These are phyloP conservation scores for Tinea semifulvella DNA, from an alignment of 2,888 invertebrate genomes.

Conservation along the genomic window DNA sequence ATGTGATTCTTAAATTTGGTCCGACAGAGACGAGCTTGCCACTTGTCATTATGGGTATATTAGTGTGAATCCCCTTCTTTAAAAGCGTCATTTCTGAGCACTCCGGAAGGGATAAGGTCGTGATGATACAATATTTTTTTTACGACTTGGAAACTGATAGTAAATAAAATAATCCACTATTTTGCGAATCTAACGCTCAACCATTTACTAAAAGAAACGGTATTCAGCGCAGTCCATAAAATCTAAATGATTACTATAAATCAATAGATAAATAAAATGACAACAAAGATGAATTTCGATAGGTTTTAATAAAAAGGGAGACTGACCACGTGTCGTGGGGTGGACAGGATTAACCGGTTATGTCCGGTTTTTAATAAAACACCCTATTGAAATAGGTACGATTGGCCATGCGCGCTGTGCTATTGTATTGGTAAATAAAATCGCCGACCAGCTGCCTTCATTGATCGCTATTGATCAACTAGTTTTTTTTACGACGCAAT, in stretches of 20 bases:
- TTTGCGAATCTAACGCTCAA: too few relatives aligned
- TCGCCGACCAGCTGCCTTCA: slow-evolving; percentile 10
- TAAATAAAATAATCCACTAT: too few relatives aligned
- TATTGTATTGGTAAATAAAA: slow-evolving; percentile 22
- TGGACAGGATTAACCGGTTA: slow-evolving; percentile 45
- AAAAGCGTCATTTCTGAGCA: too few relatives aligned
- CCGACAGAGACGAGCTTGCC: too few relatives aligned
- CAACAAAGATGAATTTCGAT: slow-evolving; percentile 1
- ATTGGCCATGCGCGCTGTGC: slow-evolving; percentile 14
- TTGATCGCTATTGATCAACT: slow-evolving; percentile 5
- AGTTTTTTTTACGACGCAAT: not conserved
- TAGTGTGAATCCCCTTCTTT: too few relatives aligned
- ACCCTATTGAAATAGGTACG: slow-evolving; percentile 36
- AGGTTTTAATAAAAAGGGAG: slow-evolving; percentile 12
- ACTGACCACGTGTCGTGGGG: slow-evolving; percentile 47
- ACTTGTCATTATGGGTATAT: too few relatives aligned
- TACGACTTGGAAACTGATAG: too few relatives aligned
- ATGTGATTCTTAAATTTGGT: too few relatives aligned
- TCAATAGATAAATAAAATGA: too few relatives aligned
- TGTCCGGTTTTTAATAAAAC: slow-evolving; percentile 52
- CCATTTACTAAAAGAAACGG: not conserved
- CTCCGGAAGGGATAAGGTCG: too few relatives aligned
- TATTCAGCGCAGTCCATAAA: too few relatives aligned
- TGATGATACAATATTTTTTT: not conserved
- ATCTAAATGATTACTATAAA: not conserved